phyloP scores from a whole-genome alignment of 2,888 invertebrate genomes.

The Shargacucullia verbasci region DNA sequence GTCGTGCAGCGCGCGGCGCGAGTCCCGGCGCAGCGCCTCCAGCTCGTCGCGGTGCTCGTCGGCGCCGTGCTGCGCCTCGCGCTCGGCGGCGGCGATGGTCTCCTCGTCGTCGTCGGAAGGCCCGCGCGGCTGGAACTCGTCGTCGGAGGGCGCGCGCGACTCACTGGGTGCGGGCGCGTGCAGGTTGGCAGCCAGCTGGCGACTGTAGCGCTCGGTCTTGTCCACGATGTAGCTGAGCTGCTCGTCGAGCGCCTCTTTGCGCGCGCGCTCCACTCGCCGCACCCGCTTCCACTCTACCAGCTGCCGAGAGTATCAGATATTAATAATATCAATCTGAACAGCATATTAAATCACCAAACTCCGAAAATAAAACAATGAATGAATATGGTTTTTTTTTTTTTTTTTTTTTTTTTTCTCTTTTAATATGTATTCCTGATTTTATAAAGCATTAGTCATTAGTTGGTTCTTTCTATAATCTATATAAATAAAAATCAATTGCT shows the following conservation, averaged over 20 bases:
- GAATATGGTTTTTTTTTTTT: too few species aligned
- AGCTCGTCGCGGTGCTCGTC: slow-evolving; percentile 92
- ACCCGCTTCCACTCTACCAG: slow-evolving; percentile 98
- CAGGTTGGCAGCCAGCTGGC: slow-evolving; percentile 96
- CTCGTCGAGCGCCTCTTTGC: slow-evolving; percentile 98
- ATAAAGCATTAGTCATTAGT: too few species aligned
- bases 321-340: too few species aligned
- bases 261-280: slow-evolving; percentile 97
- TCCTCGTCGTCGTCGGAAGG: slow-evolving; percentile 96
- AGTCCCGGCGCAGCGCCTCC: slow-evolving; percentile 95
- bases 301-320: slow-evolving; percentile 68
- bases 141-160: slow-evolving; percentile 79
- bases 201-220: slow-evolving; percentile 99
- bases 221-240: slow-evolving; percentile 99
- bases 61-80: slow-evolving; percentile 89
- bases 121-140: slow-evolving; percentile 94
- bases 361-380: too few species aligned
- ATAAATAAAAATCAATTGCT: too few species aligned
- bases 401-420: too few species aligned
- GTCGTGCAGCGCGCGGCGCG: slow-evolving; percentile 96
- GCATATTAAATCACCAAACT: too few species aligned
- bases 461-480: too few species aligned
- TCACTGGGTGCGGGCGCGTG: slow-evolving; percentile 63
- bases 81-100: slow-evolving; percentile 96
- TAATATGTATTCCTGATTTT: too few species aligned